phyloP scores from a whole-genome alignment of 2,113 vertebrate species.

The Nothoprocta pentlandii region DNA sequence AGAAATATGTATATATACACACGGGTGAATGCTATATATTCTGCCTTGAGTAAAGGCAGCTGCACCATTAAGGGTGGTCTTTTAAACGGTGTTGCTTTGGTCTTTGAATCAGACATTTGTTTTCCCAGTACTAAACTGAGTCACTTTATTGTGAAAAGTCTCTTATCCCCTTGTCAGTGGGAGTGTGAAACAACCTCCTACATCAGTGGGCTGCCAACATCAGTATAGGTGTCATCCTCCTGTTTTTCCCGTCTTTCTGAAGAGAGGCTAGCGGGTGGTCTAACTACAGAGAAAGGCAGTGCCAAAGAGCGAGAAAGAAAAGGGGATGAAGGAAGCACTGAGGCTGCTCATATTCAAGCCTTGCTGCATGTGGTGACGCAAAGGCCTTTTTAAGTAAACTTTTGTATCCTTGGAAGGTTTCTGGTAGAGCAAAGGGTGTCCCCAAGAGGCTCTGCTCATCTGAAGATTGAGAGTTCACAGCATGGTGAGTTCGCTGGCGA shows the following conservation, averaged over 20 bases:
- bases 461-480: background rate
- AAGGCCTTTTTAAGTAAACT: background rate
- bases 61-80: background rate
- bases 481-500: background rate
- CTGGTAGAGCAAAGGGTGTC: background rate
- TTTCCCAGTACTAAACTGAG: background rate
- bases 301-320: background rate
- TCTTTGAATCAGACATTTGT: background rate
- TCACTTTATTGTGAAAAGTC: background rate
- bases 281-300: background rate
- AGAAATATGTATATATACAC: background rate
- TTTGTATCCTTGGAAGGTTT: background rate
- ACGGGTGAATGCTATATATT: background rate
- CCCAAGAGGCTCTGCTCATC: background rate
- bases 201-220: background rate
- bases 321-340: background rate
- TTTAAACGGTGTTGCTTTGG: background rate
- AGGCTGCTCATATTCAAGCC: background rate
- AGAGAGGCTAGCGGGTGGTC: background rate
- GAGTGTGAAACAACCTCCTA: background rate
- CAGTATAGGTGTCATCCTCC: background rate
- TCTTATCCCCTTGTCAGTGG: background rate
- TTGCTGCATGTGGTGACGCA: background rate
- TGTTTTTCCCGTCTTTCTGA: background rate
- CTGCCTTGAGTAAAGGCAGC: background rate